These are phyloP conservation scores for Coenonympha arcania DNA, from an alignment of 2,888 invertebrate species.

Conservation along the genomic window DNA sequence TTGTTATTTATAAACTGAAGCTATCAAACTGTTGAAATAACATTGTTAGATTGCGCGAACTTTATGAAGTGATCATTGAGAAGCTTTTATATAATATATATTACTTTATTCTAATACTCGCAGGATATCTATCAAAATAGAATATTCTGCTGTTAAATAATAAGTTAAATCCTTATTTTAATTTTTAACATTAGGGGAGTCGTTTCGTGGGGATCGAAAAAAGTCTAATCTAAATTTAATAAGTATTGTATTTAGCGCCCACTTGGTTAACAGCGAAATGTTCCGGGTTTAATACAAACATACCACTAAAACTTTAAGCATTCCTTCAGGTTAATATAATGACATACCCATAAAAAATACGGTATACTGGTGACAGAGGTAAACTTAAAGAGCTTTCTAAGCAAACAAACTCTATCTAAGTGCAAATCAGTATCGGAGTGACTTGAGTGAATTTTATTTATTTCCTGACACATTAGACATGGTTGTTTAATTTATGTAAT, in stretches of 20 bases:
- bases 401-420: not conserved
- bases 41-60: not conserved
- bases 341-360: not conserved
- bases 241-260: no score
- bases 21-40: constrained; percentile 5
- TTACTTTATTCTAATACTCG: no score
- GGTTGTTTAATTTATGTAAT: constrained; percentile 24
- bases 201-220: no score
- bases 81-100: not conserved
- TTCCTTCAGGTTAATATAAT: no score
- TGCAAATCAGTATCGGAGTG: not conserved
- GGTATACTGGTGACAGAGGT: not conserved
- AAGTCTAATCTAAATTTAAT: no score
- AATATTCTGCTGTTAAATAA: no score
- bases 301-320: no score
- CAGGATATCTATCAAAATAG: no score
- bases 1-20: constrained; percentile 7
- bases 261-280: no score
- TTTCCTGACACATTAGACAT: constrained; percentile 18
- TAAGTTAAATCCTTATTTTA: no score
- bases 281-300: no score
- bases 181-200: no score
- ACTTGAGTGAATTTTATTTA: constrained; percentile 15
- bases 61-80: not conserved
- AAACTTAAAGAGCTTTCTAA: not conserved